Base-by-base conservation (phyloP, 53 echinoderm and acorn worm genomes). In the Astropecten irregularis region DNA sequence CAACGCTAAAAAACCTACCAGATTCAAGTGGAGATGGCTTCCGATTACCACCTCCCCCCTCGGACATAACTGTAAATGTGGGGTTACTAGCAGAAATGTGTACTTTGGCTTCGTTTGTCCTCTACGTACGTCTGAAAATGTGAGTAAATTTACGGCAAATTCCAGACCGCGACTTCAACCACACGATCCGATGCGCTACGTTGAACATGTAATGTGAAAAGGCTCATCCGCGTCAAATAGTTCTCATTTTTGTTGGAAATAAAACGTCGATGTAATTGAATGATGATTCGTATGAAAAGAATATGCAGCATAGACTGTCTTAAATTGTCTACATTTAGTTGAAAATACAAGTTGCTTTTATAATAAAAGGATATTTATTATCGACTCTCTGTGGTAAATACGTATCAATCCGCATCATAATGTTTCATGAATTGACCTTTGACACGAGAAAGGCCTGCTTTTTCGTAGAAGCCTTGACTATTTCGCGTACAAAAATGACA, bases 21-120 rank as follows among this genome's bases (percentile, higher is more conserved):
- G 95, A 86, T 92, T 95, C 89, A 31, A 83, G 61, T 47, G 79
- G 87, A 62, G 92, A 92, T 79, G 89, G 77, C 48, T 67, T 84
- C 32, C 56, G 2, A 48, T 53, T 34, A 54, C 68, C 81, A 83
- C 60, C 36, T 42, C 73, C 82, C 39, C 62, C 90, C 81, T 90
- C 89, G 52, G 92, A 91, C 95, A 95, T 95, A 66, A 87, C 77
- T 89, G 52, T 33, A 53, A 76, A 91, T 85, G 71, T 28, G 42
- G 64, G 51, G 34, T 0, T 51, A 31, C 38, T 72, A 10, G 33
- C 42, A 33, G 28, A 61, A 56, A 33, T 33, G 59, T 48, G 72
- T 72, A 49, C 25, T 85, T 79, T 44, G 13, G 3, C 62, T 79
- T 61, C 46, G n/a, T 61, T 62, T 59, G 49, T 30, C 47, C 26